phyloP scores from a whole-genome alignment of 2,888 invertebrate genomes.

The Drosophila prostipennis region DNA sequence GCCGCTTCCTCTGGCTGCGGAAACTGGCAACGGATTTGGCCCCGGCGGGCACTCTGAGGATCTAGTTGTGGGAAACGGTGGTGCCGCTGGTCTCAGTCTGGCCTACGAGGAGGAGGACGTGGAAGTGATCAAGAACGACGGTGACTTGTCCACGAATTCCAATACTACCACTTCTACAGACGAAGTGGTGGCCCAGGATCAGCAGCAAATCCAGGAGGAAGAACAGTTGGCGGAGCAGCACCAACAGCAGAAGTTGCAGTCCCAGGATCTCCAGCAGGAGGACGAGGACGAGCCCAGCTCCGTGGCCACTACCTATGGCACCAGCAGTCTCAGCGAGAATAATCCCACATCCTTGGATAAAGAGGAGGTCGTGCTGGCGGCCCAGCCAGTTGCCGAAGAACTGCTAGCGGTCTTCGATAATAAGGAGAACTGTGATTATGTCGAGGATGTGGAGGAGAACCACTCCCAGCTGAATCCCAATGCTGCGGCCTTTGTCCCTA shows the following conservation, averaged over 20 bases:
- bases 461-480: conserved; percentile 93
- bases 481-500: conserved; percentile 91
- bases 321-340: conserved; percentile 79
- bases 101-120: conserved; percentile 64
- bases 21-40: conserved; percentile 46
- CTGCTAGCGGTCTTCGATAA: conserved; percentile 54
- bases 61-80: conserved; percentile 45
- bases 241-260: conserved; percentile 22
- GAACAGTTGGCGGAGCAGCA: conserved; percentile 30
- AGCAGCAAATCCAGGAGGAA: conserved; percentile 23
- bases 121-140: conserved; percentile 78
- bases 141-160: conserved; percentile 79
- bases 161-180: conserved; percentile 69
- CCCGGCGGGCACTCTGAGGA: conserved; percentile 22
- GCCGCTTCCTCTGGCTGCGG: conserved; percentile 38
- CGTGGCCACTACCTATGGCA: conserved; percentile 81
- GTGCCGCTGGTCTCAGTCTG: conserved; percentile 34
- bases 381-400: conserved; percentile 19
- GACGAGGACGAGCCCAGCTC: conserved; percentile 81
- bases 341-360: conserved; percentile 54
- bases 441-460: conserved; percentile 84
- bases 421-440: conserved; percentile 63
- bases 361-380: conserved; percentile 26
- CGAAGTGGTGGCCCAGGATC: conserved; percentile 44
- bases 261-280: conserved; percentile 26